These are phyloP conservation scores for Neotoxoptera formosana DNA, from an alignment of 1,140 invertebrate genomes.

Conservation along the genomic window DNA sequence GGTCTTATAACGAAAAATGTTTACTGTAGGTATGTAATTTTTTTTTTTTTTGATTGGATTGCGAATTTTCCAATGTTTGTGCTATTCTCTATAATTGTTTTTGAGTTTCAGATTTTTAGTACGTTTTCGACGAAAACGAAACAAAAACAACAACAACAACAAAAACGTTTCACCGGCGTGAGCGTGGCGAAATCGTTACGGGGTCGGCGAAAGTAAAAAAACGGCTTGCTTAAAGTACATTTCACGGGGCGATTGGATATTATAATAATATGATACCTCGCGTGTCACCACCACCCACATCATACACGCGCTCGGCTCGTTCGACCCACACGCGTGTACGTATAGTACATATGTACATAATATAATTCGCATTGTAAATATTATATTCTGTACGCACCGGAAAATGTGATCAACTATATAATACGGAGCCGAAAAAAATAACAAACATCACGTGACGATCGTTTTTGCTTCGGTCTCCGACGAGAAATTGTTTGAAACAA, in stretches of 20 bases:
- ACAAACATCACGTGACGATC: neutral
- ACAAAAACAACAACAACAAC: neutral
- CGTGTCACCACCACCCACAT: neutral
- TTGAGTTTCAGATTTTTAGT: neutral
- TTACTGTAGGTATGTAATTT: neutral
- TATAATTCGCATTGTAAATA: neutral
- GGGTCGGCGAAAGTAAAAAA: neutral
- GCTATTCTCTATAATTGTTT: neutral
- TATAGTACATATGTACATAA: neutral
- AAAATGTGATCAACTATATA: neutral
- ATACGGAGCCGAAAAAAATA: neutral
- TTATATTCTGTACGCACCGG: neutral
- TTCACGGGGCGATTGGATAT: neutral
- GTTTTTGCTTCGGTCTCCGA: neutral
- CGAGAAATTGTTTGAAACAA: neutral
- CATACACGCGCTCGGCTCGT: neutral
- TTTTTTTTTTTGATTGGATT: neutral
- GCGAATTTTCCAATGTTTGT: neutral
- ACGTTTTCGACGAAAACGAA: neutral
- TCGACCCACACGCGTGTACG: neutral
- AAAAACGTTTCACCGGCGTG: neutral
- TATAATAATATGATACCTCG: neutral
- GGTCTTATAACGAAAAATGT: neutral
- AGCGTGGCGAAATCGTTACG: neutral
- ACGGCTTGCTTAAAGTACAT: neutral